These are phyloP conservation scores for Kryptolebias marmoratus DNA, from an alignment of 2,113 vertebrate genomes.

Conservation along the genomic window DNA sequence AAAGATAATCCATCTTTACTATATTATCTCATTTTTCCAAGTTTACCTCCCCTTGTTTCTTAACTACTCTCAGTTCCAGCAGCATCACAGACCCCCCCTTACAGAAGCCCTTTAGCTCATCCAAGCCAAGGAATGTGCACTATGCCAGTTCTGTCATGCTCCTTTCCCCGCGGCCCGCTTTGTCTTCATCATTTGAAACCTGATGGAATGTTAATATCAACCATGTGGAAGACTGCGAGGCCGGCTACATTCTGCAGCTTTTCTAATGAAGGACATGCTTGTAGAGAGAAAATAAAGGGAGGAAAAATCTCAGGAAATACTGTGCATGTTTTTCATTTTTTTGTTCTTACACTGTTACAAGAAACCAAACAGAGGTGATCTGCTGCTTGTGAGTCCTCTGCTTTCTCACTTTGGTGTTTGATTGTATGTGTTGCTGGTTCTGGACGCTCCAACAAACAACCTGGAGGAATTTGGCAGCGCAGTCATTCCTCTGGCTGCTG, in stretches of 20 bases:
- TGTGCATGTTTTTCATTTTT: conserved; percentile 41
- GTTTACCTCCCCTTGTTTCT: neutral
- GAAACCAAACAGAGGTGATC: conserved; percentile 47
- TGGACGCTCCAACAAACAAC: conserved; percentile 73
- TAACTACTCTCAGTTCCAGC: neutral
- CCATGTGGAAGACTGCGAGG: conserved; percentile 70
- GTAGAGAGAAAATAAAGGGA: conserved; percentile 44
- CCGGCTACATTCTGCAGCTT: conserved; percentile 53
- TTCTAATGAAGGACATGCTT: conserved; percentile 34
- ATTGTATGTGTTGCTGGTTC: conserved; percentile 58
- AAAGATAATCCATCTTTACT: no score
- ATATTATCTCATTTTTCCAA: no score
- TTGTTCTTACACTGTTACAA: conserved; percentile 20
- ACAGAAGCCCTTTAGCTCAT: conserved; percentile 51
- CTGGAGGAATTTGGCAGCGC: conserved; percentile 71
- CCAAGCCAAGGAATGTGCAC: conserved; percentile 66
- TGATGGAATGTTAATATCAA: conserved; percentile 81
- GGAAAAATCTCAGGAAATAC: conserved; percentile 14
- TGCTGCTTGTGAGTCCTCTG: conserved; percentile 41
- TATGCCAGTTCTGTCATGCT: conserved; percentile 69
- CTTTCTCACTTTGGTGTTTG: conserved; percentile 67
- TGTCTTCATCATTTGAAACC: conserved; percentile 72
- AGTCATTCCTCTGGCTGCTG: conserved; percentile 54
- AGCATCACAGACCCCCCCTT: conserved; percentile 14
- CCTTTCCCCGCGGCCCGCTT: conserved; percentile 58